phyloP scores from a whole-genome alignment of 2,888 invertebrate species.

The Poecilus cupreus region DNA sequence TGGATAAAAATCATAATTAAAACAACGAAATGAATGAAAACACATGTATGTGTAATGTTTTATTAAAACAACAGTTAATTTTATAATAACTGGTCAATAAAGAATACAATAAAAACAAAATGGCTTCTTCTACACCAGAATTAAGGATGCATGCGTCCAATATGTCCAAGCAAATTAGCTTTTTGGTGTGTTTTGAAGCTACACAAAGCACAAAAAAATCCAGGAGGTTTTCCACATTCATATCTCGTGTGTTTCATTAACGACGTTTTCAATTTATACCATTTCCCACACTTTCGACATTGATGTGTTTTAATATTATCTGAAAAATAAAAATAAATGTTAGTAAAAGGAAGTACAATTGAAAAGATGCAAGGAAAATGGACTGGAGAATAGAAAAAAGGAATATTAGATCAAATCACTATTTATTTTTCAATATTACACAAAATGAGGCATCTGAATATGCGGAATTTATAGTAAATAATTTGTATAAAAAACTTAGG shows the following conservation, averaged over 20 bases:
- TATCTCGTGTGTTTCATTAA: constrained; percentile 83
- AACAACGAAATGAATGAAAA: too few species aligned
- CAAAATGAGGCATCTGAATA: constrained; percentile 50
- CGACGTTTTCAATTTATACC: constrained; percentile 83
- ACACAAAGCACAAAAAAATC: constrained; percentile 65
- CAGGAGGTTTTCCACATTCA: constrained; percentile 78
- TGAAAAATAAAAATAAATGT: constrained; percentile 41
- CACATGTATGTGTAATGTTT: too few species aligned
- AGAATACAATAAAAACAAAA: too few species aligned
- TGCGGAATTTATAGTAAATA: constrained; percentile 42
- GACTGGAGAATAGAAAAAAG: constrained; percentile 9
- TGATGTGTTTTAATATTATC: constrained; percentile 70
- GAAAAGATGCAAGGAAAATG: constrained; percentile 39
- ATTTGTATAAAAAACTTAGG: constrained; percentile 55
- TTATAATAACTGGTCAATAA: constrained; percentile 45
- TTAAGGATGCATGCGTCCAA: constrained; percentile 70
- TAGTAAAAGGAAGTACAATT: not conserved
- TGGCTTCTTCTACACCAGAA: too few species aligned
- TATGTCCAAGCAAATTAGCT: constrained; percentile 72
- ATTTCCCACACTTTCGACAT: constrained; percentile 83
- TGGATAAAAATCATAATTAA: too few species aligned
- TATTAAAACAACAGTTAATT: not conserved
- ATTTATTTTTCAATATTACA: constrained; percentile 57
- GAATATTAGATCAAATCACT: constrained; percentile 45
- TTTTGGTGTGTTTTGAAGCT: constrained; percentile 68